Evolutionary conservation across 2,888 invertebrate genomes (phyloP).

Genomic region (Drosophila anomalata): DNA sequence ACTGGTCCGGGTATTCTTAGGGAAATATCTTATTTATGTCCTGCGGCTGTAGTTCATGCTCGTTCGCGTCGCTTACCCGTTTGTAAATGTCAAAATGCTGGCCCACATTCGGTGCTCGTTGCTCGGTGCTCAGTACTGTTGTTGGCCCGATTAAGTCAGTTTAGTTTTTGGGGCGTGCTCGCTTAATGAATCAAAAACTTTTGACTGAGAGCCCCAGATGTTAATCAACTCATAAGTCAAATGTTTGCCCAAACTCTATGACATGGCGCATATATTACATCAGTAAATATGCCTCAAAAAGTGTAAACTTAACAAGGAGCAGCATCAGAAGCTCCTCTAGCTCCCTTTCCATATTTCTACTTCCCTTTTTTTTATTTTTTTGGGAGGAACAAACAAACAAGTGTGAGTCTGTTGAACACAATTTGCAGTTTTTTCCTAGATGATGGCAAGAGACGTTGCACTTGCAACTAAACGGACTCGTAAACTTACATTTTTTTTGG

Average conservation of each 20-base stretch:
- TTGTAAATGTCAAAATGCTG: conserved; percentile 70
- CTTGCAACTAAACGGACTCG: conserved; percentile 2
- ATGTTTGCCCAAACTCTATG: conserved; percentile 64
- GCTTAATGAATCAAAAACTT: conserved; percentile 53
- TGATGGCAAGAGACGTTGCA: conserved; percentile 2
- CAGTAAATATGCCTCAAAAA: conserved; percentile 49
- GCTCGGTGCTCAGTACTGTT: conserved; percentile 27
- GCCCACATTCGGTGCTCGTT: conserved; percentile 63
- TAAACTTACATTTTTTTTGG: conserved; percentile 1
- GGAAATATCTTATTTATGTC: conserved; percentile 77
- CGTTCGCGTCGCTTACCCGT: conserved; percentile 45
- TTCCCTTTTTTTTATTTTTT: neutral
- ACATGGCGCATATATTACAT: conserved; percentile 46
- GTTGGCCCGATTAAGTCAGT: conserved; percentile 34
- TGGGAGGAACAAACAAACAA: neutral
- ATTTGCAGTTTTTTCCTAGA: conserved; percentile 6
- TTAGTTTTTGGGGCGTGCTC: conserved; percentile 22
- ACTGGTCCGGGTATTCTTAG: conserved; percentile 51
- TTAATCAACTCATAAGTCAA: conserved; percentile 69
- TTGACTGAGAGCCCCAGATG: conserved; percentile 41
- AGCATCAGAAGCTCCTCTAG: neutral
- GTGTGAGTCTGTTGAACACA: neutral
- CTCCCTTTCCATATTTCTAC: neutral
- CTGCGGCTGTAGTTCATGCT: conserved; percentile 74
- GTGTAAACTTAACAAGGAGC: neutral